Base-by-base conservation (phyloP, 2,888 invertebrate genomes). In the Dinocampus coccinellae region DNA sequence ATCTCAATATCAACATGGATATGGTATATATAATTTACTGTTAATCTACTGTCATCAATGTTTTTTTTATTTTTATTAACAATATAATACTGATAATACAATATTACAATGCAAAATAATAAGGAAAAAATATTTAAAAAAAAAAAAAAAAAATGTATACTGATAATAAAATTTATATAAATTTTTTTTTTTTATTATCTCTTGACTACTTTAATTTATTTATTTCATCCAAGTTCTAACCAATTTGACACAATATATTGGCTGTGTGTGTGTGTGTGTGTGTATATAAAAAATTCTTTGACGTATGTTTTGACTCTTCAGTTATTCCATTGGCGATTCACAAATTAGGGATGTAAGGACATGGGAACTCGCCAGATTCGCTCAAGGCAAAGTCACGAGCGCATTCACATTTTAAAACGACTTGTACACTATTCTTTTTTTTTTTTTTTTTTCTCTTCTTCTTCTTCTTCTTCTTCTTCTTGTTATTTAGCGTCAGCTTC, bases 1-100 rank as follows among this genome's bases (percentile, higher is more conserved):
- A 39, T 39, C 83, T 83, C 84, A 83, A 84, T 85, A 84, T 83
- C 83, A 53, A 13, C 53, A 64, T 22, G 33, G 16, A 34, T 39
- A 13, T 65, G 55, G n/a, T n/a, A n/a, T n/a, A 65, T 20, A 53
- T 65, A 36, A 65, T 39, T 39, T 4, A n/a, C 39, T 80, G 55
- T 65, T 65, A 33, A 65, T 65, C 53, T 22, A 55, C 16, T 65
- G n/a, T 11, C 13, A 13, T 39, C 0, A 13, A 39, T 2, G 1
- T 39, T 13, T 36, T 39, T 39, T 13, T 39, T 13, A 13, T n/a
- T n/a, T n/a, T n/a, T n/a, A n/a, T n/a, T n/a, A n/a, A n/a, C n/a
- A n/a, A n/a, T n/a, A n/a, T n/a, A n/a, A n/a, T n/a, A n/a, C n/a
- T n/a, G n/a, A n/a, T n/a, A n/a, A n/a, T n/a, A n/a, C n/a, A n/a